Base-by-base conservation (phyloP, 2,113 vertebrate genomes). In the Donacobius atricapilla region DNA sequence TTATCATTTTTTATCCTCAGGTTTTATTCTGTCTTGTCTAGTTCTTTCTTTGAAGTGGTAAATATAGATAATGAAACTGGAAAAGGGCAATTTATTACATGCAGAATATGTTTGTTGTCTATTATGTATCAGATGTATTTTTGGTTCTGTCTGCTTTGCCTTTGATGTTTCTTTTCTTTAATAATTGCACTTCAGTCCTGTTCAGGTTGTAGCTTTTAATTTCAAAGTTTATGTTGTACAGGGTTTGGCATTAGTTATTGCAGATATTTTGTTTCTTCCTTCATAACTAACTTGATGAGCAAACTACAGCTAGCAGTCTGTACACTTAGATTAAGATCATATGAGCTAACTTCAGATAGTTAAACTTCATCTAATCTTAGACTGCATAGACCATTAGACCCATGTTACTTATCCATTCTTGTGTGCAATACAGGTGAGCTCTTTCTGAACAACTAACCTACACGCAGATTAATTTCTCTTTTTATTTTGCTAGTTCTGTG, bases 121-220 rank as follows among this genome's bases (percentile, higher is more conserved):
- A 10, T 1, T 4, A 27, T 0, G 3, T 47, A 16, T 45, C 31
- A 72, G 40, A 20, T 2, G 7, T n/a, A 37, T 61, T 57, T 45
- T 86, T 72, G 4, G 3, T 44, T 51, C 10, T 44, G 8, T 68
- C 50, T 89, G 9, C 20, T 76, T 71, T 73, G 37, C 21, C n/a
- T 69, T 40, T 45, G 11, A 47, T 21, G 13, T 44, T 47, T 90
- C 3, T 9, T 80, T 79, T 58, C 48, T 47, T 69, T n/a, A 80
- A 25, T 42, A 68, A 56, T 33, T 25, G 3, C 4, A 24, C 4
- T 82, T 90, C 31, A 76, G 6, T 76, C 33, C 3, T 51, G 4
- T 57, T 83, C 25, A 42, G 25, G 12, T 57, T 72, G 20, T 40
- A 57, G 13, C 2, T 64, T 48, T 61, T 69, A 13, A 70, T 65